Conservation (phyloP, 2,797 vertebrate genomes). For the Phalloptychus januarius region DNA sequence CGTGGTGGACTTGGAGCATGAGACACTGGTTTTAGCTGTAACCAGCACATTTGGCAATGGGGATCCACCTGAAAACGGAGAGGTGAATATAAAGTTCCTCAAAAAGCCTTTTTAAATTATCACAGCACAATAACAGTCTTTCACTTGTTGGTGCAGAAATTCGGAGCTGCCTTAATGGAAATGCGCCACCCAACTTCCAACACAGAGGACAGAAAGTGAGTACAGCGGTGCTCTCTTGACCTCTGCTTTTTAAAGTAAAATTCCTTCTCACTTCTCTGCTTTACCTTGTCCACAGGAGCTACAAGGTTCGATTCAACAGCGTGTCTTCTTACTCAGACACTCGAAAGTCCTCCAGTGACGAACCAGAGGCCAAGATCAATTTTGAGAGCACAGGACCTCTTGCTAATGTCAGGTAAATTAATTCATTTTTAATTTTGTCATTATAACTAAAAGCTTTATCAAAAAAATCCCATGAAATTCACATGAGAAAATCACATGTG, state of each 20-base stretch:
- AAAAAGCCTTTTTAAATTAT: not conserved
- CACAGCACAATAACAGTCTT: not conserved
- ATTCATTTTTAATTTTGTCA: not conserved
- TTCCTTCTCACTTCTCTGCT: not conserved
- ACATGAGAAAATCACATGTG: too few relatives aligned
- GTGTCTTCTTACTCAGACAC: slow-evolving; percentile 96
- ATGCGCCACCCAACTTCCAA: slow-evolving; percentile 94
- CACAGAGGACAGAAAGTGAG: slow-evolving; percentile 94
- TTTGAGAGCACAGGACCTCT: slow-evolving; percentile 95
- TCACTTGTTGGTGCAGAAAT: slow-evolving; percentile 84
- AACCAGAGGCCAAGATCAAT: slow-evolving; percentile 88
- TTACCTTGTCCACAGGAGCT: slow-evolving; percentile 83
- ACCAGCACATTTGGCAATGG: slow-evolving; percentile 96
- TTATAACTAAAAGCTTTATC: not conserved
- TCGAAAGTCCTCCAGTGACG: slow-evolving; percentile 90
- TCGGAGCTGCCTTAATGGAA: slow-evolving; percentile 94
- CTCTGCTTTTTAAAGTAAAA: not conserved
- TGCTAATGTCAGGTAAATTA: slow-evolving; percentile 91
- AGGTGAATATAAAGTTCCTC: slow-evolving; percentile 75
- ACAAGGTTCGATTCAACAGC: slow-evolving; percentile 98
- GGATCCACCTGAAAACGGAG: slow-evolving; percentile 94
- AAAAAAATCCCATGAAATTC: too few relatives aligned
- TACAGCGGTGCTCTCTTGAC: slow-evolving; percentile 19
- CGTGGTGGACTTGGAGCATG: slow-evolving; percentile 93
- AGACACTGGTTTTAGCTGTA: slow-evolving; percentile 92